phyloP scores from a whole-genome alignment of 1,140 invertebrate genomes.

The Mesaphorura yosii region DNA sequence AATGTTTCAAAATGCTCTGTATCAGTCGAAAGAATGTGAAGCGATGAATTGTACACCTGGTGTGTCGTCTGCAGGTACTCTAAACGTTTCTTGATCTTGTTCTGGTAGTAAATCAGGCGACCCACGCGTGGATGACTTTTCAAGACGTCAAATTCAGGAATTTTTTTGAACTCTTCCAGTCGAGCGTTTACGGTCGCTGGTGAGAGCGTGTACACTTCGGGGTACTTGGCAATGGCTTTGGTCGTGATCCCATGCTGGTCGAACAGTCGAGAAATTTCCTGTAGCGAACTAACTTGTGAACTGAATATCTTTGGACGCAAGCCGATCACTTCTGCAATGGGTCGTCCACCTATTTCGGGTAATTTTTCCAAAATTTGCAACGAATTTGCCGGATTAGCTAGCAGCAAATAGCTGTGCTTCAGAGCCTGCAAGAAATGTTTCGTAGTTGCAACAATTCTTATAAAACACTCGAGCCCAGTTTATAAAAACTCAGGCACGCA shows the following conservation, averaged over 20 bases:
- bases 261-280: slow-evolving; percentile 39
- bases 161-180: slow-evolving; percentile 39
- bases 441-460: neutral
- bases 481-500: too few relatives aligned
- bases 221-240: slow-evolving; percentile 39
- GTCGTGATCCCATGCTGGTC: slow-evolving; percentile 41
- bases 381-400: slow-evolving; percentile 42
- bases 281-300: slow-evolving; percentile 40
- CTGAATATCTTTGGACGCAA: slow-evolving; percentile 41
- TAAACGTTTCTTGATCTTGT: slow-evolving; percentile 42
- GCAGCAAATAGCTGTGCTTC: slow-evolving; percentile 44
- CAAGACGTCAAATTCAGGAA: slow-evolving; percentile 43
- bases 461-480: neutral
- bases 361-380: slow-evolving; percentile 43
- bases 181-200: slow-evolving; percentile 41
- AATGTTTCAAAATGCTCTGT: slow-evolving; percentile 44
- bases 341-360: slow-evolving; percentile 36
- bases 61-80: slow-evolving; percentile 39
- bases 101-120: slow-evolving; percentile 45
- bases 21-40: slow-evolving; percentile 44
- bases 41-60: slow-evolving; percentile 42
- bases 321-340: neutral
- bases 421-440: slow-evolving; percentile 33
- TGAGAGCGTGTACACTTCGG: slow-evolving; percentile 43
- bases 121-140: slow-evolving; percentile 43